Base-by-base conservation (phyloP, 2,113 vertebrate genomes). In the Nestor notabilis region DNA sequence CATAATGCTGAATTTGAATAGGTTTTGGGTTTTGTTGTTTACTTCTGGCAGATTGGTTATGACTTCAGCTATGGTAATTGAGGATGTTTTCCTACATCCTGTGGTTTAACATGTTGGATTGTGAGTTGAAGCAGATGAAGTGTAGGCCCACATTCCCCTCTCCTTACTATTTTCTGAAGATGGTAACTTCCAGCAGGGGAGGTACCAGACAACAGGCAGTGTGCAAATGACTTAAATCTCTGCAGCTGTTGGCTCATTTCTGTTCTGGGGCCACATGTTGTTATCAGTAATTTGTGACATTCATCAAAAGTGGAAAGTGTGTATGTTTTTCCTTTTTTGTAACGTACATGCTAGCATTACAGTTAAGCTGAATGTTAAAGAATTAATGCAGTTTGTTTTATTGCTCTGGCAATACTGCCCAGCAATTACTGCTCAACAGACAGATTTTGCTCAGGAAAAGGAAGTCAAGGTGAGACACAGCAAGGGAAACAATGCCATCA, bases 241-340 rank as follows among this genome's bases (percentile, higher is more conserved):
- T 87, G 83, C 94, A 95, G 95, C 90, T 93, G 93, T 81, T 92
- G 71, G 58, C 68, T 89, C 41, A 37, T 95, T 92, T 92, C 83
- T 96, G 1, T 90, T 74, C 83, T 89, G 82, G 46, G 86, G 85
- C 85, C 82, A 81, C 92, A 58, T 93, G 88, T 93, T 95, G 66
- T 95, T 94, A 94, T 49, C 63, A 83, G 44, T 90, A 90, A 91
- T 94, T 94, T 95, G 79, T 91, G 87, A 65, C 49, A 86, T 96
- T 96, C 76, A 86, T 94, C 79, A 81, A 46, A 96, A 91, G 50
- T 77, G 53, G 64, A 77, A 93, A 94, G 29, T 68, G 58, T 87
- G 31, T 66, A 25, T 56, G 20, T 19, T 94, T 83, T 87, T 25
- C 28, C 9, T 41, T 85, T 89, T 86, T 37, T 33, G 13, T 77